A percentile compares a stretch with the other conserved stretches of the same genome.
These are phyloP conservation scores for Acutogordius australiensis DNA, from an alignment of 2,888 invertebrate genomes.

Conservation along the genomic window DNA sequence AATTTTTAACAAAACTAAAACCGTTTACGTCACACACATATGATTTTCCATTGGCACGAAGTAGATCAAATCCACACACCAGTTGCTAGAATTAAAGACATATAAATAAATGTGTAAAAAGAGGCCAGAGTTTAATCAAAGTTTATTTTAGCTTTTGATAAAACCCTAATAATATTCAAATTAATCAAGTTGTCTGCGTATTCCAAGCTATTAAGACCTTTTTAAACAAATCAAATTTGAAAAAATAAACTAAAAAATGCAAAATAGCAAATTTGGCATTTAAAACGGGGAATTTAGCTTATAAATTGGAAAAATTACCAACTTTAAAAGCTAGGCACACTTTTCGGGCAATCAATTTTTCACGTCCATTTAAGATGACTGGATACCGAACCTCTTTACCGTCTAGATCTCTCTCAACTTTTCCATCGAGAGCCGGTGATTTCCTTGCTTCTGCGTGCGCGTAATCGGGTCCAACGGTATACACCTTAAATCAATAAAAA, in stretches of 20 bases:
- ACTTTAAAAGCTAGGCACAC: constrained; percentile 41
- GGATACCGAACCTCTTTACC: constrained; percentile 90
- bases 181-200: too few species aligned
- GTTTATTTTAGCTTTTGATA: too few species aligned
- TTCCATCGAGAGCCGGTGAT: constrained; percentile 86
- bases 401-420: constrained; percentile 84
- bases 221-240: too few species aligned
- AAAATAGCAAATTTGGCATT: too few species aligned
- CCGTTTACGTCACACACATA: constrained; percentile 99
- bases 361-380: constrained; percentile 76
- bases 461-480: constrained; percentile 95
- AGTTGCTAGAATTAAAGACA: constrained; percentile 37
- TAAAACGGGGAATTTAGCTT: too few species aligned
- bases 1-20: constrained; percentile 97
- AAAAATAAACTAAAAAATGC: too few species aligned
- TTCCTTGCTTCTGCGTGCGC: constrained; percentile 97
- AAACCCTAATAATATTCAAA: too few species aligned
- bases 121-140: too few species aligned
- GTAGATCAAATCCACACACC: constrained; percentile 88
- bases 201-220: too few species aligned
- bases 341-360: constrained; percentile 84
- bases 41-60: constrained; percentile 83
- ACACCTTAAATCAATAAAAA: constrained; percentile 38
- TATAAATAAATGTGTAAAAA: not conserved
- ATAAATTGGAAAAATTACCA: not conserved